Evolutionary conservation across 2,113 vertebrate species (phyloP).

Genomic region (Chamaetylas fuelleborni): DNA sequence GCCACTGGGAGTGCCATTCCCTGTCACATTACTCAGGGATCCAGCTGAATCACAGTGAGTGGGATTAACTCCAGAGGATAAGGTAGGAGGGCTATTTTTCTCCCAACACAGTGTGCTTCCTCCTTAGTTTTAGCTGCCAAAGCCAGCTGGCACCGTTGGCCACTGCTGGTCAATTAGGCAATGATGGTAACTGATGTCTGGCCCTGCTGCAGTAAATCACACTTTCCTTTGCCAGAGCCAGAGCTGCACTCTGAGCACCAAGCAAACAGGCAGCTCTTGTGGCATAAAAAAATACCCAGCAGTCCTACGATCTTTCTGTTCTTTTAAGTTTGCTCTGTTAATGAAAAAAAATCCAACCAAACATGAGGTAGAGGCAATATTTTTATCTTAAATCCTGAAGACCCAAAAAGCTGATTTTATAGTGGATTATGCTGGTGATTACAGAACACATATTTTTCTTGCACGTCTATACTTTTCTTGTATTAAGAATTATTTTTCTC

Average conservation of each 20-base stretch:
- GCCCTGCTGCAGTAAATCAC: background rate
- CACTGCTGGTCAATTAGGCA: background rate
- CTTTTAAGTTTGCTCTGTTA: background rate
- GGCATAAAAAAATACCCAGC: background rate
- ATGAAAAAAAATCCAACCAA: background rate
- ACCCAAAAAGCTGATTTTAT: background rate
- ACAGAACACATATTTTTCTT: background rate
- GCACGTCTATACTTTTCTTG: background rate
- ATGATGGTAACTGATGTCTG: background rate
- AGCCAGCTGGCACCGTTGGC: background rate
- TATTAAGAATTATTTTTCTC: background rate
- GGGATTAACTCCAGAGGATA: background rate
- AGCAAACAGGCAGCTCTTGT: background rate
- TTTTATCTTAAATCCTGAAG: background rate
- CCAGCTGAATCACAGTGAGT: background rate
- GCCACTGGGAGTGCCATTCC: rapidly evolving
- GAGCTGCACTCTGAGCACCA: background rate
- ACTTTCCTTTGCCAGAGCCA: background rate
- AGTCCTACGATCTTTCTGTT: background rate
- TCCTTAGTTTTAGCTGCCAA: background rate
- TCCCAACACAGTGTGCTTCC: background rate
- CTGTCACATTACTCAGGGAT: background rate
- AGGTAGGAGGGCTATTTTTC: background rate
- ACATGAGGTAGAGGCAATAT: background rate
- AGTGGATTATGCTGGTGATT: background rate